Evolutionary conservation across 2,113 vertebrate species (phyloP).

Genomic region (Choloepus hoffmanni): DNA sequence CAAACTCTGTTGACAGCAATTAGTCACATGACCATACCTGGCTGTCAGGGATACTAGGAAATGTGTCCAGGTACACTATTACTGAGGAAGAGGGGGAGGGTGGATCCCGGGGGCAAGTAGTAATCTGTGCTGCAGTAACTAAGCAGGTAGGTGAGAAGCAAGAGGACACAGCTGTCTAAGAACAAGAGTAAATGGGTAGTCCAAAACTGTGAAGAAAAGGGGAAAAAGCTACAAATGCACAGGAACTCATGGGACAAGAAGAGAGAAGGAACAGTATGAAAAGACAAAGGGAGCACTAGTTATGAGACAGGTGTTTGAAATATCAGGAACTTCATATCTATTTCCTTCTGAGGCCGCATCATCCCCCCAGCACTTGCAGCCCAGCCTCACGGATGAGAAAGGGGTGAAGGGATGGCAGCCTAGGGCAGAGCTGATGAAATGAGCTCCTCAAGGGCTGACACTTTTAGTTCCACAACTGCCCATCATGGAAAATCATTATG

Average conservation of each 20-base stretch:
- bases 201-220: not conserved
- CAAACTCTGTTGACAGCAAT: not conserved
- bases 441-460: not conserved
- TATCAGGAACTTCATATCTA: not conserved
- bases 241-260: not conserved
- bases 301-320: not conserved
- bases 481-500: not conserved
- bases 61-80: not conserved
- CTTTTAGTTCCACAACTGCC: not conserved
- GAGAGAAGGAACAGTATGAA: not conserved
- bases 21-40: too few species aligned
- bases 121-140: not conserved
- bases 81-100: rapidly evolving
- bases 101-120: too few species aligned
- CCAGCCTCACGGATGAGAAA: not conserved
- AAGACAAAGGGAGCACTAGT: not conserved
- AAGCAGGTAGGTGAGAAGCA: not conserved
- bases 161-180: not conserved
- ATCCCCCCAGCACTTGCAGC: rapidly evolving
- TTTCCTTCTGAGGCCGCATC: not conserved
- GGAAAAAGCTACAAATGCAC: not conserved
- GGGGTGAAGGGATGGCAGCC: not conserved
- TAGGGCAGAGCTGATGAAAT: not conserved
- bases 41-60: not conserved
- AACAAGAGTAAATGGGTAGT: not conserved